Base-by-base conservation (phyloP, 1,140 invertebrate genomes). In the Pomacea maculata region DNA sequence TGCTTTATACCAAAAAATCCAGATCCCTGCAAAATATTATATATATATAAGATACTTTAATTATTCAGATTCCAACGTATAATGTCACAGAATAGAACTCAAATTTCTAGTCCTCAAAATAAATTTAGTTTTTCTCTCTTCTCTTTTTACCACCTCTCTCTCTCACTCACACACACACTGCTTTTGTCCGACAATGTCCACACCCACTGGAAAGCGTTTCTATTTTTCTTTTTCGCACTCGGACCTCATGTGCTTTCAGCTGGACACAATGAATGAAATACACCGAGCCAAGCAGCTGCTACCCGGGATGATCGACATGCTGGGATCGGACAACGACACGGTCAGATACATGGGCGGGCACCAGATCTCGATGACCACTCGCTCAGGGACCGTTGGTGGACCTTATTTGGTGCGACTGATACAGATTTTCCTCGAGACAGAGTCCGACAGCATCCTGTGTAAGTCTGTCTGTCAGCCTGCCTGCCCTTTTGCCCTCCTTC, bases 331-430 rank as follows among this genome's bases (percentile, higher is more conserved):
- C 25, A 12, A 34, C 12, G 52, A 45, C 29, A 54, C 54, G 1
- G 7, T 74, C 10, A 74, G 29, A 25, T 0, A 9, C 8, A 45
- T 45, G 21, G 34, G 52, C 21, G 21, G 52, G 21, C 54, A 45
- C 52, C 3, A 45, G 17, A n/a, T n/a, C 21, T 29, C 34, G 25
- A n/a, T 55, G 19, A 21, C 34, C 45, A 70, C 29, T 25, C 12
- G 25, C 29, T 71, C 34, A 1, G 70, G 65, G 0, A 71, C 29
- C 14, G 21, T 71, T 45, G 14, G 68, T 55, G 79, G 75, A 10
- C 82, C 82, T 67, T 57, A 79, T 34, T 45, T 79, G 65, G 80
- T 81, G 10, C 64, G 79, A 76, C 19, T 80, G 9, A 78, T 80
- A 45, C 25, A 64, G 34, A 21, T 45, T 25, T 70, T 75, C 19